Evolutionary conservation across 2,113 vertebrate genomes (phyloP).

Genomic region (Pimephales promelas): DNA sequence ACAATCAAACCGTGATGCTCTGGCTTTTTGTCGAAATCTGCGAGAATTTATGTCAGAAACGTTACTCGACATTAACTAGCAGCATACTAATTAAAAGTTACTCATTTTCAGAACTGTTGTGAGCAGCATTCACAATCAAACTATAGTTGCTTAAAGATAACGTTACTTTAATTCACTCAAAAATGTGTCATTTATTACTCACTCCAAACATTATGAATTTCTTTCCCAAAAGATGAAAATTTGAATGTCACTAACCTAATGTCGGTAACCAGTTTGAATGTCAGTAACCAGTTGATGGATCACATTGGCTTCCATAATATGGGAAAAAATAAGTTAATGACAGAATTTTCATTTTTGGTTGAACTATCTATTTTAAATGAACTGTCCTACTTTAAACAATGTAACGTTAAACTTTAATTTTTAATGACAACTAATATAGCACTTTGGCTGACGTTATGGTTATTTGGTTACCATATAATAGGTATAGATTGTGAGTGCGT

Average conservation of each 20-base stretch:
- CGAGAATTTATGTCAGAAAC: not conserved
- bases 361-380: not conserved
- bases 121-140: not conserved
- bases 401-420: not conserved
- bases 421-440: not conserved
- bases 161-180: no score
- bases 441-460: not conserved
- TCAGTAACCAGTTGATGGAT: no score
- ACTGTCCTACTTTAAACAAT: not conserved
- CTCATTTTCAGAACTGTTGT: not conserved
- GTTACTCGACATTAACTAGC: not conserved
- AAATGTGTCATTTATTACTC: no score
- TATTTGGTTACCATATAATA: not conserved
- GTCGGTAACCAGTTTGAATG: no score
- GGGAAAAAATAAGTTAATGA: no score
- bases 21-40: not conserved
- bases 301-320: no score
- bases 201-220: no score
- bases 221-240: no score
- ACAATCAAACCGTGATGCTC: not conserved
- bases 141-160: not conserved
- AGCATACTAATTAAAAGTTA: not conserved
- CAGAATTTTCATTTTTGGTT: no score
- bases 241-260: no score
- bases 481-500: not conserved